Evolutionary conservation across 2,888 invertebrate genomes (phyloP), one percentile per base, ranked within the genome.

Genomic region (Nomada ruficornis): DNA sequence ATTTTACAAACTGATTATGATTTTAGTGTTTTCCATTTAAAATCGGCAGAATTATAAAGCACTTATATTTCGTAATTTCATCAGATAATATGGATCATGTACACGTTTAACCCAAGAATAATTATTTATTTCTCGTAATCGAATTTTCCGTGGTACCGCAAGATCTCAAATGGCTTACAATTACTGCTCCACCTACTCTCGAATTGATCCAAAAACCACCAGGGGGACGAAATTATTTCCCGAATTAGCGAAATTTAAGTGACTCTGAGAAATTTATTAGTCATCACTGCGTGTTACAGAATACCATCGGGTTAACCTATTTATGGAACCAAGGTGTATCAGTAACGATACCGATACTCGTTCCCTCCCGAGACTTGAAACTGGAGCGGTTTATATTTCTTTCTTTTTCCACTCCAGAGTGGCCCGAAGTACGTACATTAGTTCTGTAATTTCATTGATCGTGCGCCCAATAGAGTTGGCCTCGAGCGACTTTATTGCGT

Each of bases 391-490:
- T 69, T 59, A 57, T 57, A 64, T 54, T 15, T 67, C 36, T 65
- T 76, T 57, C n/a, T 29, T 75, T 11, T 15, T 47, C 52, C 52
- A 50, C 69, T 29, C 20, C 13, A 18, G n/a, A 26, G 52, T 42
- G 57, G 57, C 62, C 13, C 62, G 42, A 59, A 44, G 63, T 60
- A 52, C 63, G 69, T 36, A 55, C 60, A 59, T 82, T 69, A 65
- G 73, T 70, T 77, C 57, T 73, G 81, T 77, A 81, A 83, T 82
- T 82, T 82, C 69, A 81, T 83, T 77, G 77, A 83, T 82, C 77
- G 73, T 36, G 47, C 73, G 20, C 26, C 62, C 73, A 71, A 81
- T 69, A 73, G 69, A 55, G 36, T 18, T 44, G 82, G 71, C 82
- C 82, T 69, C 81, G 68, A 72, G 68, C 82, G 55, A 77, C 60